A percentile compares a stretch with the other conserved stretches of the same genome.
Conservation (phyloP, 2,888 invertebrate species). For the Noctuana brunneofusca region DNA sequence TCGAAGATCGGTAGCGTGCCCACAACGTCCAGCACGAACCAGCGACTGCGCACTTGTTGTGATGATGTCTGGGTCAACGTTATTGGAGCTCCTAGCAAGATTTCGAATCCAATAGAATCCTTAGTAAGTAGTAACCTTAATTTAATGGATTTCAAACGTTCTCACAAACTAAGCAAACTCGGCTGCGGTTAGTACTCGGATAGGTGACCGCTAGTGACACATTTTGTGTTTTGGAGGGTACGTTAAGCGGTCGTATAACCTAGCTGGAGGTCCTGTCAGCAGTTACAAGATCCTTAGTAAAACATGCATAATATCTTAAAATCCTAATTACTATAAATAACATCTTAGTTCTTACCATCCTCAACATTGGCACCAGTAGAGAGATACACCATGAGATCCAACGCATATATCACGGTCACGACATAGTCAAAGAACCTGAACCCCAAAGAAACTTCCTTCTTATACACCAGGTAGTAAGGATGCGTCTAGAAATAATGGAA, state of each 20-base stretch:
- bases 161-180: too few species aligned
- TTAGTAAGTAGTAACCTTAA: too few species aligned
- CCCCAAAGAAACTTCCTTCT: constrained; percentile 47
- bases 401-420: constrained; percentile 52
- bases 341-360: constrained; percentile 52
- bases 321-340: too few species aligned
- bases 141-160: too few species aligned
- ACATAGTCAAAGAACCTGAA: constrained; percentile 63
- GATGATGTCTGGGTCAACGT: constrained; percentile 67
- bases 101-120: background rate
- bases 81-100: constrained; percentile 62
- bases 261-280: too few species aligned
- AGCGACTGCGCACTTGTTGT: constrained; percentile 61
- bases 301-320: too few species aligned
- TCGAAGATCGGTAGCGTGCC: constrained; percentile 64
- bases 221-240: too few species aligned
- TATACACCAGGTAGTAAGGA: constrained; percentile 63
- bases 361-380: constrained; percentile 70
- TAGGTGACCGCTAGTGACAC: too few species aligned
- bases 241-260: too few species aligned
- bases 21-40: constrained; percentile 64
- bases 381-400: constrained; percentile 63
- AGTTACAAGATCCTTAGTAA: too few species aligned
- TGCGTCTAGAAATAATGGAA: constrained; percentile 50
- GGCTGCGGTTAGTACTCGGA: too few species aligned